Conservation (phyloP, 2,113 vertebrate genomes). For the Gymnobelideus leadbeateri region DNA sequence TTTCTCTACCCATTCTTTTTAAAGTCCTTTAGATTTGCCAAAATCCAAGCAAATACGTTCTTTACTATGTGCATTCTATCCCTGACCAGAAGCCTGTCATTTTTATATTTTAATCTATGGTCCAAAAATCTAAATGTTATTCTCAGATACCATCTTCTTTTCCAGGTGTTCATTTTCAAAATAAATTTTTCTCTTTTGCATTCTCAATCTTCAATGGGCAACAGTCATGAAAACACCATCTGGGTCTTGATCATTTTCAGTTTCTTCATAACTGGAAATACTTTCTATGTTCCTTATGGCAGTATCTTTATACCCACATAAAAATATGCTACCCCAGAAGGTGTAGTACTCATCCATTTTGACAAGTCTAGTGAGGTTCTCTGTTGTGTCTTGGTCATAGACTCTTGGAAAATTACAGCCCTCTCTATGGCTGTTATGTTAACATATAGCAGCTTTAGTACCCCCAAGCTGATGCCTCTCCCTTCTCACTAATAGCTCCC, state of each 20-base stretch:
- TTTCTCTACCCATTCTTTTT: too few species aligned
- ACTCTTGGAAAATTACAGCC: neutral
- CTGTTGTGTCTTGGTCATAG: neutral
- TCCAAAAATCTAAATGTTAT: neutral
- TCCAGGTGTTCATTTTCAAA: neutral
- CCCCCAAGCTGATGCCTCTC: neutral
- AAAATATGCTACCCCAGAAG: neutral
- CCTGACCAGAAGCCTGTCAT: neutral
- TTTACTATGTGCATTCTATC: neutral
- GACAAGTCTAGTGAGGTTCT: neutral
- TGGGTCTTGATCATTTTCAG: neutral
- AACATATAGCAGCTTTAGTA: neutral
- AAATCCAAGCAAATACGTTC: neutral
- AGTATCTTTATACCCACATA: neutral
- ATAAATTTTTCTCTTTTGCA: neutral
- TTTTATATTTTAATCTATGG: neutral
- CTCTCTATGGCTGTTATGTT: neutral
- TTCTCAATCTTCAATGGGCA: neutral
- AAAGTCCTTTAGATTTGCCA: neutral
- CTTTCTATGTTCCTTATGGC: neutral
- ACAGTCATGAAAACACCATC: neutral
- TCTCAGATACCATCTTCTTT: neutral
- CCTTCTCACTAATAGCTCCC: neutral
- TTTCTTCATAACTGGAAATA: neutral
- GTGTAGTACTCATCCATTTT: neutral